Conservation (phyloP, 2,113 vertebrate species). For the Phocoena sinus region DNA sequence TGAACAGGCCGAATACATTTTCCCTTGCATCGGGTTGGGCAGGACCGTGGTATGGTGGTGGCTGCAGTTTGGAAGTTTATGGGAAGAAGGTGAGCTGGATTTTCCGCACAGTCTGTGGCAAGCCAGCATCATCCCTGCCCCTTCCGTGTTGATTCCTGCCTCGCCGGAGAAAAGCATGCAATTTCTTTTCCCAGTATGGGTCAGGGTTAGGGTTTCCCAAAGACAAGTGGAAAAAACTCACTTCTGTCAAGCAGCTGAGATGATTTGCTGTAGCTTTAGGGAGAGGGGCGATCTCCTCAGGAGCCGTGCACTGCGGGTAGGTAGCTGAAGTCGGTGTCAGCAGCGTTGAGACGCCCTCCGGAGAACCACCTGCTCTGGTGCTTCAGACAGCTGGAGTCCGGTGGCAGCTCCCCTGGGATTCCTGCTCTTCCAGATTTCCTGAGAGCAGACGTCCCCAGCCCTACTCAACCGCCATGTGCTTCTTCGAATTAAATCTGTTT, state of each 20-base stretch:
- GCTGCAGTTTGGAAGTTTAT: background rate
- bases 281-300: background rate
- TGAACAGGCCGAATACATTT: background rate
- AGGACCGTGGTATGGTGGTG: rapidly evolving
- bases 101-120: background rate
- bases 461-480: background rate
- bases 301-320: background rate
- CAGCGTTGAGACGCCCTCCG: background rate
- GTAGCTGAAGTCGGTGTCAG: background rate
- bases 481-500: background rate
- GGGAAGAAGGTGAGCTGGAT: background rate
- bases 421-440: background rate
- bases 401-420: background rate
- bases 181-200: background rate
- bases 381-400: background rate
- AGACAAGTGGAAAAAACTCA: background rate
- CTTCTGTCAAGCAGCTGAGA: background rate
- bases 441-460: background rate
- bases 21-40: too few relatives aligned
- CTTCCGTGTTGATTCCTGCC: too few relatives aligned
- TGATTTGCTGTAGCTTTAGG: background rate
- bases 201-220: background rate
- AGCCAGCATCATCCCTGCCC: too few relatives aligned
- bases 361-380: background rate
- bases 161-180: background rate